Base-by-base conservation (phyloP, 2,888 invertebrate genomes). In the Nomada fabriciana region DNA sequence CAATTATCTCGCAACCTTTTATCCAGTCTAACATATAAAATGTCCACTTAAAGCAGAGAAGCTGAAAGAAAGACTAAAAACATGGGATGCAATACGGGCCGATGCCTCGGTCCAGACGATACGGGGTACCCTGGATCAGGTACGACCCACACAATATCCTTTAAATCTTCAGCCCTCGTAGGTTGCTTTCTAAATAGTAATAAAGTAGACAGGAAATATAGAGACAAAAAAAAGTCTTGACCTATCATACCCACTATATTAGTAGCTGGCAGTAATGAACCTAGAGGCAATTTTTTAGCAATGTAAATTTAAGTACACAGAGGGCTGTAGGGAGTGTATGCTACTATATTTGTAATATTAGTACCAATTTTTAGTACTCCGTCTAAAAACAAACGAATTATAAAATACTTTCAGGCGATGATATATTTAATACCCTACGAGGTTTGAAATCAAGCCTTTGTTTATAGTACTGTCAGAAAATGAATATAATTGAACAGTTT, bases 1-100 rank as follows among this genome's bases (percentile, higher is more conserved):
- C 90, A 89, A 89, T 91, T 90, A 92, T 92, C 88, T 90, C 90
- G 85, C 90, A 92, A 91, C 92, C 91, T 92, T 88, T 90, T 90
- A 90, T 89, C 89, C 89, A 85, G 89, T 93, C 92, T 93, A 92
- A 93, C 92, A 93, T 91, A 88, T 91, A 92, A 92, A 91, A 93
- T 93, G 91, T 93, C 92, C 92, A 93, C 92, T 93, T 92, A 92
- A 93, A 92, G 92, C 93, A 93, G 92, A 93, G 91, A 91, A 91
- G 92, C 92, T 91, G 92, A 92, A 92, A 93, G 92, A 92, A 93
- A 92, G 91, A 89, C 91, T 91, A 92, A 92, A 93, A 93, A 92
- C 93, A 93, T 93, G 93, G 93, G 93, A 92, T 93, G 93, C 93
- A 92, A 92, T 93, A 90, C 91, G 92, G 93, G 92, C 92, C 92